Percentiles rank a stretch among this genome's conserved stretches.
Conservation (phyloP, 64 coral and sea anemone genomes). For the Montipora foliosa region DNA sequence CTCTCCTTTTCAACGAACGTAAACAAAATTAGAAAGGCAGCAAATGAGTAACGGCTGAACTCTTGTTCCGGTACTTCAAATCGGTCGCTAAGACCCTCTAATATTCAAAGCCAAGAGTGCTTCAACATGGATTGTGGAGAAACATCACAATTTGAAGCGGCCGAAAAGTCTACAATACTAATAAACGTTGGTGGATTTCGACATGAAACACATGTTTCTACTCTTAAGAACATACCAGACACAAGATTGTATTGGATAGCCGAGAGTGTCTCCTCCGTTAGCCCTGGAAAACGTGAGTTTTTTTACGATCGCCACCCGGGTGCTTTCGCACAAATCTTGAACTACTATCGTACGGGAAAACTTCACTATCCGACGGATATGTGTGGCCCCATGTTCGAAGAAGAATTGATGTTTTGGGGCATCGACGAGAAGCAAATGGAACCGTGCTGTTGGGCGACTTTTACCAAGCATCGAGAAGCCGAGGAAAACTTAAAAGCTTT, state of each 20-base stretch:
- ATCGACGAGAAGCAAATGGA: slow-evolving; percentile 98
- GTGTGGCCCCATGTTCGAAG: slow-evolving; percentile 92
- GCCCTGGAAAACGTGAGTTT: slow-evolving; percentile 71
- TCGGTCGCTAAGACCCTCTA: neutral
- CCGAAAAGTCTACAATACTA: slow-evolving; percentile 61
- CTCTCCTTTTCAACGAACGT: neutral
- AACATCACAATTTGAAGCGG: slow-evolving; percentile 40
- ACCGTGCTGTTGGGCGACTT: slow-evolving; percentile 90
- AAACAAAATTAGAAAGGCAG: neutral
- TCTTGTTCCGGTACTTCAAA: neutral
- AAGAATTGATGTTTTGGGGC: slow-evolving; percentile 91
- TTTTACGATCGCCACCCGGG: slow-evolving; percentile 91
- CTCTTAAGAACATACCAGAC: slow-evolving; percentile 92
- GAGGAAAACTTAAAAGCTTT: slow-evolving; percentile 92
- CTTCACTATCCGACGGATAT: slow-evolving; percentile 92
- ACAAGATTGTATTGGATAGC: slow-evolving; percentile 87
- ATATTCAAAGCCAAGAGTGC: neutral
- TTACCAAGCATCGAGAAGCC: slow-evolving; percentile 89
- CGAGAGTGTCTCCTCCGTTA: slow-evolving; percentile 70
- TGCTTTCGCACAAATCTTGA: slow-evolving; percentile 86
- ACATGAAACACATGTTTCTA: slow-evolving; percentile 85
- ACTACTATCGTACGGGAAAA: slow-evolving; percentile 93
- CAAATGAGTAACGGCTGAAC: neutral
- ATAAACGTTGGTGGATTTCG: slow-evolving; percentile 94
- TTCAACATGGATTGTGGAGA: slow-evolving; percentile 51